Conservation (phyloP, 64 coral and sea anemone species). For the Platygyra sinensis region DNA sequence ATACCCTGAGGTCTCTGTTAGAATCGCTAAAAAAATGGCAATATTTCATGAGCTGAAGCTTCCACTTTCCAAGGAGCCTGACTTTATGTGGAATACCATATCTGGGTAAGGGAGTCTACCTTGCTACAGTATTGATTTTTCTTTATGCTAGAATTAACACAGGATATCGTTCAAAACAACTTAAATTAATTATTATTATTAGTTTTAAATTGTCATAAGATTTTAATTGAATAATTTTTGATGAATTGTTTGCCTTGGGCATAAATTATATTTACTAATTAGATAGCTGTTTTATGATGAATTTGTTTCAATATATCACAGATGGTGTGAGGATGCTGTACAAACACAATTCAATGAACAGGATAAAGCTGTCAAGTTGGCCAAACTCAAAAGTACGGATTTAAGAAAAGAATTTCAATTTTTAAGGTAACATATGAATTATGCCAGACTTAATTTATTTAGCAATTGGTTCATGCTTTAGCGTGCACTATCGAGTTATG, state of each 20-base stretch:
- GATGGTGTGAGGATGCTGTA: slow-evolving; percentile 61
- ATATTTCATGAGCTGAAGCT: slow-evolving; percentile 68
- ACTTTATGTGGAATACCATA: slow-evolving; percentile 75
- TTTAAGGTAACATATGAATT: slow-evolving; percentile 45
- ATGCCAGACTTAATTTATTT: neutral
- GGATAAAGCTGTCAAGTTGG: slow-evolving; percentile 52
- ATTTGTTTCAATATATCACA: slow-evolving; percentile 4
- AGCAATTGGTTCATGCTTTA: neutral
- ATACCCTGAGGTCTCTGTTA: slow-evolving; percentile 50
- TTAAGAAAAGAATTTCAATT: slow-evolving; percentile 55
- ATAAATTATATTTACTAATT: too few species aligned
- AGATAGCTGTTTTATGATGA: too few species aligned
- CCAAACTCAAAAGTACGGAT: slow-evolving; percentile 55
- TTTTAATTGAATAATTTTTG: too few species aligned
- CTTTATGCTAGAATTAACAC: neutral
- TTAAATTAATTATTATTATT: too few species aligned
- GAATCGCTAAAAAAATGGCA: slow-evolving; percentile 71
- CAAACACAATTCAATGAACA: slow-evolving; percentile 63
- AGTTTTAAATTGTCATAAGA: too few species aligned
- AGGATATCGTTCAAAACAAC: too few species aligned
- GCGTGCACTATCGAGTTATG: too few species aligned
- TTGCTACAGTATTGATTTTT: neutral
- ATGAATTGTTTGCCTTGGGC: too few species aligned
- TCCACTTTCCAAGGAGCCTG: slow-evolving; percentile 78
- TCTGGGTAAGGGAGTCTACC: slow-evolving; percentile 30